Evolutionary conservation across 2,888 invertebrate species (phyloP), one percentile per base, ranked within the genome.

Genomic region (Ernsta delagoae): DNA sequence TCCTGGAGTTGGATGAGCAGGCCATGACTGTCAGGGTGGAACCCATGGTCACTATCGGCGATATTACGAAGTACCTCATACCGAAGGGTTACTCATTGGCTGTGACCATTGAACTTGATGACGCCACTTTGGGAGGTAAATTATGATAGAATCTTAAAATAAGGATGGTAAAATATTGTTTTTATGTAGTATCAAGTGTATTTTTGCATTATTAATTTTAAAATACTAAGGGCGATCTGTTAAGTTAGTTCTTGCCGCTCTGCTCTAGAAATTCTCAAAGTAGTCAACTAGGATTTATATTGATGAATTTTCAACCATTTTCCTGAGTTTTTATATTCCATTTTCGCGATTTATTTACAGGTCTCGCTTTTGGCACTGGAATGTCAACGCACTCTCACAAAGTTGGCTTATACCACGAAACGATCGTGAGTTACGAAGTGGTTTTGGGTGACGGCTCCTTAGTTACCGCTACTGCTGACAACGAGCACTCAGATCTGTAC

Each of bases 341-440:
- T 36, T 36, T 36, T 6, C 36, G 6, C 6, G 36, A 4, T 41
- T 1, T 41, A 41, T 41, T 41, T 73, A 34, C 81, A 93, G 93
- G 96, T 56, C 85, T 96, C 31, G 96, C 96, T 0, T 91, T 96
- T 80, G 96, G 95, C 11, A 95, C 95, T 0, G 96, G 96, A n/a
- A 96, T 96, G 96, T 96, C 96, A 0, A 96, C 96, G 0, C 95
- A 96, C 83, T 96, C 96, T 0, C 96, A 96, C 84, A 95, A 95
- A 81, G 95, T 94, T 0, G 96, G 96, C 16, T 90, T 96, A 34
- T 96, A 95, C 85, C 96, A 96, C 78, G 96, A 96, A 82, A 94
- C 94, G 0, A 93, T 96, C 60, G 87, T 87, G 5, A 94, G 95
- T 69, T 96, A 95, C 83, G 96, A 96, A 77, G 94, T 96, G 0